phyloP scores from a whole-genome alignment of 1,140 invertebrate genomes.

The Dreissena polymorpha region DNA sequence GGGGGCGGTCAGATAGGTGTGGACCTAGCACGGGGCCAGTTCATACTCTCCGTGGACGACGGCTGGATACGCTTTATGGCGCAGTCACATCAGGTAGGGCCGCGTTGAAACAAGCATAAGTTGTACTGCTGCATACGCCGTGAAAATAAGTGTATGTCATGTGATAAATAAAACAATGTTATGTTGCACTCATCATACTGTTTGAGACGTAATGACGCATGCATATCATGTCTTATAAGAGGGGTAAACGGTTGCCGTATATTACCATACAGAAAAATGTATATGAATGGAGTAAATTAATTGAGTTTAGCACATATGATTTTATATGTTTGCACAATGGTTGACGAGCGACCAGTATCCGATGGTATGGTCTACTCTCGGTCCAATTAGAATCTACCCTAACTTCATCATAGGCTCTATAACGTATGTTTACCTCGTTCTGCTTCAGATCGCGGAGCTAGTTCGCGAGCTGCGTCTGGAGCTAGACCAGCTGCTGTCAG shows the following conservation, averaged over 20 bases:
- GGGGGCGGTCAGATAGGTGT: conserved; percentile 86
- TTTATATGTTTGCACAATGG: too few relatives aligned
- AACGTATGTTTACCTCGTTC: too few relatives aligned
- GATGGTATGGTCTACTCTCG: too few relatives aligned
- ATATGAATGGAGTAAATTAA: too few relatives aligned
- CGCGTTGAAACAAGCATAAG: too few relatives aligned
- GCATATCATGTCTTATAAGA: not conserved
- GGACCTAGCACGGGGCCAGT: conserved; percentile 87
- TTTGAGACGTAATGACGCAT: not conserved
- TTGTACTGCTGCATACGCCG: too few relatives aligned
- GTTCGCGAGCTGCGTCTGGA: conserved; percentile 71
- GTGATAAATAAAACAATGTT: not conserved
- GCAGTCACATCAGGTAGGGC: conserved; percentile 68
- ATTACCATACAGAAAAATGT: too few relatives aligned
- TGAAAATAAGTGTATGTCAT: not conserved
- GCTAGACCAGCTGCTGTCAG: conserved; percentile 72
- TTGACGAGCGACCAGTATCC: too few relatives aligned
- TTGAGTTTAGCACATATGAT: too few relatives aligned
- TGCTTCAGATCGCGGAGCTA: conserved; percentile 74
- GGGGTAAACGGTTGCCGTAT: too few relatives aligned
- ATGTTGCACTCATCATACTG: not conserved
- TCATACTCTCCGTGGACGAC: conserved; percentile 88
- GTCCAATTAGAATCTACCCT: too few relatives aligned
- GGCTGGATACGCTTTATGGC: conserved; percentile 76
- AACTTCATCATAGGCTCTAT: too few relatives aligned